phyloP scores from a whole-genome alignment of 2,113 vertebrate species.

The Oryzias javanicus region DNA sequence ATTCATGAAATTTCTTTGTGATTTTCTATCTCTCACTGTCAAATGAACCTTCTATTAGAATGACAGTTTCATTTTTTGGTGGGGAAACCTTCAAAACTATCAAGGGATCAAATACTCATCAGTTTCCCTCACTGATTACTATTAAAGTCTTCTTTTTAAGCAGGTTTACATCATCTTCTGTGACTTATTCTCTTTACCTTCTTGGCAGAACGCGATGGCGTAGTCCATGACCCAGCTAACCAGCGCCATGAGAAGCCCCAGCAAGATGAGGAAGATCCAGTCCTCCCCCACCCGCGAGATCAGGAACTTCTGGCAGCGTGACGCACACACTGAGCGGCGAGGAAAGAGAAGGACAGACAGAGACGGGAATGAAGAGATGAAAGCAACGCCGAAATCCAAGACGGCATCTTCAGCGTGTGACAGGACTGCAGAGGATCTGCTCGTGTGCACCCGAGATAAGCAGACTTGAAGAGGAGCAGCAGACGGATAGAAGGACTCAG shows the following conservation, averaged over 20 bases:
- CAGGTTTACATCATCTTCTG: neutral
- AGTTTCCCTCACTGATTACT: too few relatives aligned
- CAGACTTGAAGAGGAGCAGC: neutral
- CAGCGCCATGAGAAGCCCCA: slow-evolving; percentile 95
- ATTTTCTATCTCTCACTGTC: too few relatives aligned
- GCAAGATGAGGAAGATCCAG: slow-evolving; percentile 98
- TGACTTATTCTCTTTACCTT: slow-evolving; percentile 80
- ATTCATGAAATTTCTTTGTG: too few relatives aligned
- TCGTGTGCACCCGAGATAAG: slow-evolving; percentile 6
- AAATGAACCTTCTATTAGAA: too few relatives aligned
- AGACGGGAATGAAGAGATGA: neutral
- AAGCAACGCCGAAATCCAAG: neutral
- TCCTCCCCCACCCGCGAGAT: slow-evolving; percentile 96
- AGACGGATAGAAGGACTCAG: neutral
- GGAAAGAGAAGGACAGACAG: neutral
- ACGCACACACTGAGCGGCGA: slow-evolving; percentile 80
- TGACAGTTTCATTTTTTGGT: too few relatives aligned
- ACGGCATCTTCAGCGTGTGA: slow-evolving; percentile 3
- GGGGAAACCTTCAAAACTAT: too few relatives aligned
- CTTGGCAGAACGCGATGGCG: slow-evolving; percentile 93
- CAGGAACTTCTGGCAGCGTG: slow-evolving; percentile 91
- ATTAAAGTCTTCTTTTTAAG: neutral
- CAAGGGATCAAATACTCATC: too few relatives aligned
- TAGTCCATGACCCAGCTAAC: slow-evolving; percentile 99
- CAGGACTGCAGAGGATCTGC: neutral